Percentiles rank a stretch among this genome's conserved stretches.
Evolutionary conservation across 2,113 vertebrate species (phyloP).

Genomic region (Ictidomys tridecemlineatus): DNA sequence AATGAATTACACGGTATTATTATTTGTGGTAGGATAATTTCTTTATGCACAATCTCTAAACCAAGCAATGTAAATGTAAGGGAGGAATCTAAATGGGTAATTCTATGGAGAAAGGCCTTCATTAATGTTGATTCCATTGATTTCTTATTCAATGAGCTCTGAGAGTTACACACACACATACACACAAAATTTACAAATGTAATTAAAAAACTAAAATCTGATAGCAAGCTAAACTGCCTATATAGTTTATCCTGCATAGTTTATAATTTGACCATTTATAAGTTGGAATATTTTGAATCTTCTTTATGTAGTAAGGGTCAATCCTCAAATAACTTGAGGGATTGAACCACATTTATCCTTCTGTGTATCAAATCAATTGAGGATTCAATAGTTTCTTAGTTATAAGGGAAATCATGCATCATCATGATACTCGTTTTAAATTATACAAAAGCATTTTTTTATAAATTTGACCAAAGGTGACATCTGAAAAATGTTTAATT

Average conservation of each 20-base stretch:
- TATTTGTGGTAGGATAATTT: neutral
- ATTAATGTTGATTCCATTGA: neutral
- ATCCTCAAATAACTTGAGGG: neutral
- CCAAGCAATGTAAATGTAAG: neutral
- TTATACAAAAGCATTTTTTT: neutral
- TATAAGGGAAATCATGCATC: neutral
- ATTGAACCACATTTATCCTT: neutral
- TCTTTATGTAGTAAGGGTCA: neutral
- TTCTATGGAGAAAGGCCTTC: neutral
- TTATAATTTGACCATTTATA: neutral
- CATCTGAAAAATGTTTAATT: neutral
- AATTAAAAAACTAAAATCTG: neutral
- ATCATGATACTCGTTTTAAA: neutral
- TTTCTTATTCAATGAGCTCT: neutral
- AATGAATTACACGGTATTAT: neutral
- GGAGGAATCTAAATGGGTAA: neutral
- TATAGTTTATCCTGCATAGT: neutral
- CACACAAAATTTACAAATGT: neutral
- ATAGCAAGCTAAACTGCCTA: neutral
- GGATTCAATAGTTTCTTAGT: neutral
- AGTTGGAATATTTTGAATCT: neutral
- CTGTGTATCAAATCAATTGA: neutral
- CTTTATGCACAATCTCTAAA: neutral
- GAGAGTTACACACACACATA: neutral
- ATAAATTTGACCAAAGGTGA: neutral